Percentiles rank a stretch among this genome's conserved stretches.
Conservation (phyloP, 2,113 vertebrate genomes). For the Nothobranchius furzeri region DNA sequence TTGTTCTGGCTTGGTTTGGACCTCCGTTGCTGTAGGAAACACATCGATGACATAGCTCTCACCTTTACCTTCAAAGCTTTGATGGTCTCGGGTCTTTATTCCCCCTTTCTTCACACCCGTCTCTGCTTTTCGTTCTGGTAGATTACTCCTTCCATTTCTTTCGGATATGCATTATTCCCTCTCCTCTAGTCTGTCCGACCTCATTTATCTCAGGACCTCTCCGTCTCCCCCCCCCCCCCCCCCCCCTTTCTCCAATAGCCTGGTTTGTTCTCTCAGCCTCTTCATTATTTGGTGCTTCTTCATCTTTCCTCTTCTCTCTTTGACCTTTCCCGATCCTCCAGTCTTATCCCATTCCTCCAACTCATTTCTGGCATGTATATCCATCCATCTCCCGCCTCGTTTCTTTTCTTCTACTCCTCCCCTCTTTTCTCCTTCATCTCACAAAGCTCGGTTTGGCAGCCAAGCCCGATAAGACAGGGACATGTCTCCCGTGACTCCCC, state of each 20-base stretch:
- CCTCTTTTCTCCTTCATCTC: conserved; percentile 20
- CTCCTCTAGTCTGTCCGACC: conserved; percentile 40
- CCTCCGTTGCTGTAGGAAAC: too few relatives aligned
- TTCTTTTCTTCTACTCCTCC: conserved; percentile 1
- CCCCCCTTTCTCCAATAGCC: conserved; percentile 43
- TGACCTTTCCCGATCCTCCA: conserved; percentile 8
- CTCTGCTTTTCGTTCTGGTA: conserved; percentile 27
- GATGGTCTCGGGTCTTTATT: conserved; percentile 15
- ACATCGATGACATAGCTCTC: too few relatives aligned
- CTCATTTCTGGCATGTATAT: conserved; percentile 8
- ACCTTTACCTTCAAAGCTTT: too few relatives aligned
- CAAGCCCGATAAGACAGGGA: conserved; percentile 38
- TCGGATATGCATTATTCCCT: conserved; percentile 24
- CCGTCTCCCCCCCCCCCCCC: conserved; percentile 20
- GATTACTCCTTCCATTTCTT: conserved; percentile 19
- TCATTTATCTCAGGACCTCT: conserved; percentile 51
- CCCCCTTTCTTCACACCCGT: conserved; percentile 20
- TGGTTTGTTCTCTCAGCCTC: conserved; percentile 27
- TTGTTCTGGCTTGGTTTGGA: too few relatives aligned
- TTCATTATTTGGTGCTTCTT: conserved; percentile 32
- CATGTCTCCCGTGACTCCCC: conserved; percentile 47
- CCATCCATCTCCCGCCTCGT: neutral
- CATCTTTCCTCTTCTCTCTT: conserved; percentile 8
- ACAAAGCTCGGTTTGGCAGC: conserved; percentile 26
- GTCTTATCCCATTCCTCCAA: neutral